Percentiles rank a stretch among this genome's conserved stretches.
Conservation (phyloP, 2,888 invertebrate species). For the Spodoptera littoralis region DNA sequence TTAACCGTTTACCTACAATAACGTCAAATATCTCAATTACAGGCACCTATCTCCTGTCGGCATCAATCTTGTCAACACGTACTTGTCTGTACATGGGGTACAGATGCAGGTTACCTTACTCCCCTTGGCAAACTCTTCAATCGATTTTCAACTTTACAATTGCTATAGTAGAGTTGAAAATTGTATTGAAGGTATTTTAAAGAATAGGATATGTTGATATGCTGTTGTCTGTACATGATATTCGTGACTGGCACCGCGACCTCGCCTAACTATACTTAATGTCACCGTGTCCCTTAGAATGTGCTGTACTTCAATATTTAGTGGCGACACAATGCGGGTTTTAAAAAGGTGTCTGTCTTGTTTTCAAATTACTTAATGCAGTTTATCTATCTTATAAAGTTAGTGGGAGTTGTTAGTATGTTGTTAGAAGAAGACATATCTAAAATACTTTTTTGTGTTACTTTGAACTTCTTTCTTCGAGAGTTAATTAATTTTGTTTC, state of each 20-base stretch:
- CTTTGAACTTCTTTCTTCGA: no score
- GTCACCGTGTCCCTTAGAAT: slow-evolving; percentile 33
- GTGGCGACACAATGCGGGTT: slow-evolving; percentile 12
- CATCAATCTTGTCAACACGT: slow-evolving; percentile 45
- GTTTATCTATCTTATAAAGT: no score
- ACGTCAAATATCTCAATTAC: slow-evolving; percentile 48
- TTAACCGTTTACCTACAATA: slow-evolving; percentile 8
- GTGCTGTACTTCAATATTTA: slow-evolving; percentile 31
- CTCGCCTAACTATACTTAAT: slow-evolving; percentile 41
- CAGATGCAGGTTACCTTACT: neutral
- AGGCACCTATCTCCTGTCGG: slow-evolving; percentile 26
- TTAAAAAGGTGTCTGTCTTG: neutral
- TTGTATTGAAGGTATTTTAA: no score
- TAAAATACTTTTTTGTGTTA: no score
- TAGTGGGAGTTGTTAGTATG: no score
- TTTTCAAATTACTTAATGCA: neutral
- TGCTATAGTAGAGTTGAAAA: no score
- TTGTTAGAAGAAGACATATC: no score
- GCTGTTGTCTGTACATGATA: slow-evolving; percentile 14
- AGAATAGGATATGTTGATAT: no score
- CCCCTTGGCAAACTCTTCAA: no score
- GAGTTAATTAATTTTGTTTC: no score
- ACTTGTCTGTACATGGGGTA: slow-evolving; percentile 40
- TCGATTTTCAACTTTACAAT: no score
- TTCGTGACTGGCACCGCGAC: slow-evolving; percentile 38